Conservation (phyloP, 2,888 invertebrate species). For the Disparrhopalites patrizii region DNA sequence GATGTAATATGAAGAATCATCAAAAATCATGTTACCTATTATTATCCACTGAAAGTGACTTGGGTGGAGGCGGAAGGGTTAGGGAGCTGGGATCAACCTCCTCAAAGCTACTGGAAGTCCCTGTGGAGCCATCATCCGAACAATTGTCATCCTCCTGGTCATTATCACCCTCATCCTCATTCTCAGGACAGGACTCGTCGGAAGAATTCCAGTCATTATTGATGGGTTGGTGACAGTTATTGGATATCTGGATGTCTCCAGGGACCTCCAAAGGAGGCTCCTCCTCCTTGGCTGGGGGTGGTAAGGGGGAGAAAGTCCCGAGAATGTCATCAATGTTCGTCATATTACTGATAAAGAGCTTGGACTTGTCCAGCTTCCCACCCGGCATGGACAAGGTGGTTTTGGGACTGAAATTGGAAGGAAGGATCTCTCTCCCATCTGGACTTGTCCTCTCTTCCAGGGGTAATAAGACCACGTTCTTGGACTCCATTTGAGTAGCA, state of each 20-base stretch:
- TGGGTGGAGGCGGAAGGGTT: not conserved
- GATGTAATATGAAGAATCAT: not conserved
- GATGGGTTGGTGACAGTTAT: not conserved
- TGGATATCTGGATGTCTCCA: not conserved
- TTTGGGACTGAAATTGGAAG: constrained; percentile 52
- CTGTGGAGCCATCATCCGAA: constrained; percentile 54
- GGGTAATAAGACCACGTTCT: constrained; percentile 6
- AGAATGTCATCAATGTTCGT: constrained; percentile 86
- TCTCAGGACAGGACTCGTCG: constrained; percentile 33
- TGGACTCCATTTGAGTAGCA: constrained; percentile 41
- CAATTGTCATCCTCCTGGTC: constrained; percentile 54
- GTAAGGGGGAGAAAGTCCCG: constrained; percentile 55
- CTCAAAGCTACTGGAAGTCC: constrained; percentile 46
- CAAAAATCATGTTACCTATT: not conserved
- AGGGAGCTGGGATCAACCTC: constrained; percentile 61
- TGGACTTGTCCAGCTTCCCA: constrained; percentile 50
- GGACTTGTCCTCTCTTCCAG: constrained; percentile 76
- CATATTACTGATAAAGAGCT: constrained; percentile 74
- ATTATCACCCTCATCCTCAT: constrained; percentile 51
- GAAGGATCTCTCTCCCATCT: constrained; percentile 60
- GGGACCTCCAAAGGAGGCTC: not conserved
- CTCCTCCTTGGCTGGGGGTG: not conserved
- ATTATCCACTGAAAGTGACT: not conserved
- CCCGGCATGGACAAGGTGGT: not conserved
- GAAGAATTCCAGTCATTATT: constrained; percentile 21